A percentile compares a stretch with the other conserved stretches of the same genome.
Evolutionary conservation across 2,113 vertebrate species (phyloP).

Genomic region (Ictalurus punctatus): DNA sequence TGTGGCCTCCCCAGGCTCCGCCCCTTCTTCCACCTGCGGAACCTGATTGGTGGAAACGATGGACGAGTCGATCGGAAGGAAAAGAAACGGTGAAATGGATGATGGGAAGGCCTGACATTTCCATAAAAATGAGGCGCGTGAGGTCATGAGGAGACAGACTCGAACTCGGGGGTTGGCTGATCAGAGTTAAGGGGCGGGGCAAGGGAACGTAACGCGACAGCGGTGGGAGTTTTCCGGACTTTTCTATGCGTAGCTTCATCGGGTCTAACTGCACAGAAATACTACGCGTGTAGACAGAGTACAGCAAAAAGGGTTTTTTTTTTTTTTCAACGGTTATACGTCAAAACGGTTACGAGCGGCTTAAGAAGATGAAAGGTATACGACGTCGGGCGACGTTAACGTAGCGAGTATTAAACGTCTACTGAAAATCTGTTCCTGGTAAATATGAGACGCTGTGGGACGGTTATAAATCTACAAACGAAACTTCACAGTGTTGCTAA

Average conservation of each 20-base stretch:
- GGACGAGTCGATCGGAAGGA: conserved; percentile 69
- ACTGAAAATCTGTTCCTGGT: not conserved
- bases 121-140: conserved; percentile 39
- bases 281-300: rapidly evolving
- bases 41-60: conserved; percentile 63
- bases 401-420: not conserved
- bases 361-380: not conserved
- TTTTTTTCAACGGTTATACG: not conserved
- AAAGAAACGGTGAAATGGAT: conserved; percentile 76
- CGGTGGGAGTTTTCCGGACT: not conserved
- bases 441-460: not conserved
- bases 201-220: not conserved
- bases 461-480: not conserved
- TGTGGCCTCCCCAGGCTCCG: conserved; percentile 70
- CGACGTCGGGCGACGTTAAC: not conserved
- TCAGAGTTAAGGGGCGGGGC: not conserved
- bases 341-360: not conserved
- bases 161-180: conserved; percentile 18
- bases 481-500: not conserved
- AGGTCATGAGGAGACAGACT: conserved; percentile 19
- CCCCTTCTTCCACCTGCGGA: conserved; percentile 74
- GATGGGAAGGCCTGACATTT: conserved; percentile 70
- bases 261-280: no score
- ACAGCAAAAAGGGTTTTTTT: not conserved
- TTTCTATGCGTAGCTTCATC: not conserved